Base-by-base conservation (phyloP, 2,113 vertebrate genomes). In the Microtus pennsylvanicus region DNA sequence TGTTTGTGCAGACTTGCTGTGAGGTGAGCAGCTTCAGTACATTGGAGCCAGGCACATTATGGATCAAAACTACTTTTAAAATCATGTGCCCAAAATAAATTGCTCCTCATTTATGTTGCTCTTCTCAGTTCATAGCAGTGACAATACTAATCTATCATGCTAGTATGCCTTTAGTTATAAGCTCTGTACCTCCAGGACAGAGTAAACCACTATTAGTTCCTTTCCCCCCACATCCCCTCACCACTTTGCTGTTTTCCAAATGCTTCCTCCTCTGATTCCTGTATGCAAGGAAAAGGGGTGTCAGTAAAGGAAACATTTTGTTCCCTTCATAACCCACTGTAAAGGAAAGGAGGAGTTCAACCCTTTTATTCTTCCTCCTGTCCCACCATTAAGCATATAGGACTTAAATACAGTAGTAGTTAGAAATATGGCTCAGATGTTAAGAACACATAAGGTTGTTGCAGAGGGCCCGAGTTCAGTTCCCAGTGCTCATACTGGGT, bases 311-410 rank as follows among this genome's bases (percentile, higher is more conserved):
- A 7, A 26, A n/a, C 42, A 67, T 90, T 19, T 11, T 8, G 28
- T 35, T 10, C 33, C 12, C 28, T 94, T 33, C 19, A 72, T 11
- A 9, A 13, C 21, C 16, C 1, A 61, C 0, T 47, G 63, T 28
- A 35, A 67, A 58, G 21, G 9, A 28, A 8, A 78, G 30, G 50
- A 7, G 12, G 14, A 42, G 3, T 13, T 7, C 17, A 47, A 30
- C 3, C 45, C 28, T 72, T 65, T 30, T 13, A 30, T 24, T 14
- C 7, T 9, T 6, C 16, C n/a, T 14, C 13, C 12, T 30, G 74
- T 26, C 24, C 2, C 81, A 67, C 1, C 2, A 17, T 8, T 14
- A 22, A 33, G 7, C 42, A 22, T 3, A 7, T 0, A 28, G 26
- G 24, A 22, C 35, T 91, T 76, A 69, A 80, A 52, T 50, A 35